Evolutionary conservation across 2,113 vertebrate genomes (phyloP).

Genomic region (Marmota monax): DNA sequence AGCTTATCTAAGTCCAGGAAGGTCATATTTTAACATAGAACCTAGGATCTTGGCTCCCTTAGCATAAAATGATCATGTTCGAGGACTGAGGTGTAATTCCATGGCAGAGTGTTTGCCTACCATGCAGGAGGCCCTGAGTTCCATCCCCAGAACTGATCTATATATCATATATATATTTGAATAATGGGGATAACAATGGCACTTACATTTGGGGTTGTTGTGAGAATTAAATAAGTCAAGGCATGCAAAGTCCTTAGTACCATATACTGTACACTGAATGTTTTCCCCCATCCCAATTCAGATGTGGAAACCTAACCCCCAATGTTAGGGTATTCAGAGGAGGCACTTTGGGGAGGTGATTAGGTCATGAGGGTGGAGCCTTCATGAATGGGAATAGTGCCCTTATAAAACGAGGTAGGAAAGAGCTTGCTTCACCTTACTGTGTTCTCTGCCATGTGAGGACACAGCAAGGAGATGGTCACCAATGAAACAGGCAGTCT

Average conservation of each 20-base stretch:
- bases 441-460: background rate
- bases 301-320: background rate
- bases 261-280: background rate
- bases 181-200: background rate
- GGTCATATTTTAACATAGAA: slow-evolving; percentile 44
- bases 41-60: background rate
- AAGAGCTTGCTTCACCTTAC: background rate
- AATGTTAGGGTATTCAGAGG: background rate
- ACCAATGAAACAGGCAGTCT: background rate
- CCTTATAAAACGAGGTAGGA: background rate
- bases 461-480: background rate
- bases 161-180: background rate
- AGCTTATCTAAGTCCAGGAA: background rate
- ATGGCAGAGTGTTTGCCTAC: background rate
- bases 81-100: background rate
- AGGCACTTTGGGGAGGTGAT: background rate
- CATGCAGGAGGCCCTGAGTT: background rate
- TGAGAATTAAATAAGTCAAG: slow-evolving; percentile 54
- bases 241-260: background rate
- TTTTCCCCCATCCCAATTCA: background rate
- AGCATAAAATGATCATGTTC: background rate
- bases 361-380: background rate
- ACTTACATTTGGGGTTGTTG: slow-evolving; percentile 27
- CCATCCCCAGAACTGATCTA: background rate
- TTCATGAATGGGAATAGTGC: background rate